Evolutionary conservation across 2,797 vertebrate genomes (phyloP), one percentile per base, ranked within the genome.

Genomic region (Micrastur ruficollis): DNA sequence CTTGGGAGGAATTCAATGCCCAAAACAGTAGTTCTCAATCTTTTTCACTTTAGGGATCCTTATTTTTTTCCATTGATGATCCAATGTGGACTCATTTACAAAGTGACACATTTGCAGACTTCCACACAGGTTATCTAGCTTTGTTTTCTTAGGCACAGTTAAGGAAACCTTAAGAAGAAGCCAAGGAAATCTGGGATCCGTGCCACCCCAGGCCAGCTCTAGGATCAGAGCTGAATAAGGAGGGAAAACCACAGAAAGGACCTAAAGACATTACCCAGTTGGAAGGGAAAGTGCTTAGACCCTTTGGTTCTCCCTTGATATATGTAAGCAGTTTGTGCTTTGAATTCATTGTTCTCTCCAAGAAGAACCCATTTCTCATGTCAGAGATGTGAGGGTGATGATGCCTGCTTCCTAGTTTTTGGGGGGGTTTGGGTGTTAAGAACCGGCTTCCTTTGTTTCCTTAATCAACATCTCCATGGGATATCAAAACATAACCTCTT

Each of bases 401-500:
- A 86, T 78, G 61, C 14, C 68, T 81, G 19, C 65, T 88, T 96
- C 76, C 81, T 67, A 7, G 88, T 70, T 52, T 38, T 5, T 61
- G 1, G 1, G n/a, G 5, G 5, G 0, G 20, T 56, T 66, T 65
- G 42, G 58, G 56, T 96, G 65, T 86, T 94, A 95, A 96, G 52
- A 96, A 81, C 20, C 34, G 76, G 17, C 27, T 96, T 96, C 90
- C 81, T 93, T 91, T 94, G 74, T 95, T 95, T 94, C 84, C 46
- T 97, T 97, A 95, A 95, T 97, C 96, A 97, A 94, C 53, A 88
- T 75, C 36, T 94, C 63, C 52, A 26, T 10, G 40, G 71, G 82
- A 82, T 96, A 97, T 89, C 89, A 93, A 97, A 97, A 89, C 86
- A 96, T 91, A 95, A 95, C 68, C 50, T 61, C 89, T 97, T 97